Base-by-base conservation (phyloP, 2,113 vertebrate genomes). In the Saimiri boliviensis region DNA sequence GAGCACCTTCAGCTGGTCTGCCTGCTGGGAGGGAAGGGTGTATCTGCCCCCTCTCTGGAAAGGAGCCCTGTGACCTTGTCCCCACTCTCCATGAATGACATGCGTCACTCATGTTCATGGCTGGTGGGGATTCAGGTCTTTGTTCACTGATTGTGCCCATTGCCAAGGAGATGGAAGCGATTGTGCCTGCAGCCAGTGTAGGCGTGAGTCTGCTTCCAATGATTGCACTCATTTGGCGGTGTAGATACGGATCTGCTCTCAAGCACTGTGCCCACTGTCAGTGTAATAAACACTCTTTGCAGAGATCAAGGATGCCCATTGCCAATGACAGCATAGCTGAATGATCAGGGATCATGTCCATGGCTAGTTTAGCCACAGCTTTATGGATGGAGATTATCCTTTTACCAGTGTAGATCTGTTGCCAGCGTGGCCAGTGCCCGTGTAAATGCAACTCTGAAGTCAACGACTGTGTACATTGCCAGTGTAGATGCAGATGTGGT, bases 391-490 rank as follows among this genome's bases (percentile, higher is more conserved):
- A 37, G 77, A 60, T 35, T 8, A 49, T 45, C 19, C 27, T 74
- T 76, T 68, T 8, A 8, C 21, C 8, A 49, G 45, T 8, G 2
- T 77, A 23, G n/a, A 9, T 25, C 37, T 52, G 40, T 60, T 16
- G 27, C 30, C 17, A 54, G 30, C 5, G 20, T 14, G 63, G 16
- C 45, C 56, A 60, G 27, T 7, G 56, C 37, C 0, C 0, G 17
- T 5, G 2, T 52, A 21, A 42, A 71, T 30, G 6, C 20, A 40
- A 32, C 42, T 35, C 79, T 71, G n/a, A 54, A n/a, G 8, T 68
- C 52, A 74, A 1, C 0, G 0, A 6, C 9, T 10, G 49, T 21
- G 60, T 11, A 16, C 3, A 0, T 6, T 11, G 13, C 40, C 20
- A 8, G 6, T 37, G 35, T 42, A 54, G 58, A 83, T 2, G 9